Base-by-base conservation (phyloP, 2,888 invertebrate species). In the Sphaeridia pumilis region DNA sequence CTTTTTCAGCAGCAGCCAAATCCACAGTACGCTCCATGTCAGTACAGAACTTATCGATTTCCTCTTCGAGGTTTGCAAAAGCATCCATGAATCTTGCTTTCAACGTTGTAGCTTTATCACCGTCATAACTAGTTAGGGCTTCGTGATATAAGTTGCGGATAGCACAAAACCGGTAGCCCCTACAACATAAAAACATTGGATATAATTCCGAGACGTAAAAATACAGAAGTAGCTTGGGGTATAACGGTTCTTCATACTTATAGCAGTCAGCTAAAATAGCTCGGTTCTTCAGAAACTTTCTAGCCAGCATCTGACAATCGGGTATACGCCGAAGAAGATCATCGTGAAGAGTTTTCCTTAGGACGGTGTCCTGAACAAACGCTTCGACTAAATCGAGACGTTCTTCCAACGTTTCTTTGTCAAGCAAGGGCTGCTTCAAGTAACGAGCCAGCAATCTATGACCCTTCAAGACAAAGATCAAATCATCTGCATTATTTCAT, bases 21-120 rank as follows among this genome's bases (percentile, higher is more conserved):
- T 95, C 94, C 10, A 95, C 72, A 0, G 92, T 88, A 52, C 85
- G 79, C 66, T 89, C 87, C 14, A 94, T 81, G 89, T 97, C 87
- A 67, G 84, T 78, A 67, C 83, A 82, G 69, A 80, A 88, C 64
- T 87, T 88, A 24, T 78, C 75, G 66, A 92, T 79, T 67, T 89
- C 87, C 24, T 75, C 70, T 25, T 76, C 70, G 17, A 78, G 68
- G 58, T 82, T 81, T 17, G 76, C 76, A 46, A 89, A 74, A 0
- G 87, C 84, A 53, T 81, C 79, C 2, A 81, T 75, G 20, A 89
- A 71, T 46, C 81, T 76, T 1, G 80, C 79, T 54, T 77, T 77
- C 0, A 87, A 73, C 0, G 82, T 80, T 2, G 77, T 59, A 54
- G 66, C 63, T 49, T 72, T 69, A 26, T 65, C 49, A 17, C 70